A percentile compares a stretch with the other conserved stretches of the same genome.
Conservation (phyloP, 2,888 invertebrate genomes). For the Harpalus rubripes region DNA sequence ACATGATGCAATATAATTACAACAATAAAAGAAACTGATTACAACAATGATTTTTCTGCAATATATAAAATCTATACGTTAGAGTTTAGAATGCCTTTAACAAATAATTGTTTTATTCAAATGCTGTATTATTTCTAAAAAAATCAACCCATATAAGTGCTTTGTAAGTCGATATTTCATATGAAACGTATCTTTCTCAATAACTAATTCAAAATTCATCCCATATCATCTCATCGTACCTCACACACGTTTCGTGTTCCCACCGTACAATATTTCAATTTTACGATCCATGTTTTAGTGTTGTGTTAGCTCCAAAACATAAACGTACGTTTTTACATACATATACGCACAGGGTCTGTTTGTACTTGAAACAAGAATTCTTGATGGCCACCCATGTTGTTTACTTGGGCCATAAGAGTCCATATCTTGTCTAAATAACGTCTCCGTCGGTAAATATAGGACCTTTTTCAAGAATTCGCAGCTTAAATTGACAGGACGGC, state of each 20-base stretch:
- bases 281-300: slow-evolving; percentile 27
- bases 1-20: too few species aligned
- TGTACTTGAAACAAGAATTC: slow-evolving; percentile 43
- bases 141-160: neutral
- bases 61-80: too few species aligned
- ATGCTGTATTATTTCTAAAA: neutral
- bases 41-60: too few species aligned
- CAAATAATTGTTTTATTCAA: too few species aligned
- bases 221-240: neutral
- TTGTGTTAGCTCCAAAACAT: slow-evolving; percentile 10
- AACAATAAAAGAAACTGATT: too few species aligned
- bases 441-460: slow-evolving; percentile 46
- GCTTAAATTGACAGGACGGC: slow-evolving; percentile 41
- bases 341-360: slow-evolving; percentile 38
- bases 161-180: neutral
- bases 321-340: slow-evolving; percentile 26
- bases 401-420: slow-evolving; percentile 60
- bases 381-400: slow-evolving; percentile 60
- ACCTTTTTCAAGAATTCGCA: slow-evolving; percentile 65
- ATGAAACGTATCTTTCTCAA: neutral
- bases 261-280: slow-evolving; percentile 34
- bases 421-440: slow-evolving; percentile 65
- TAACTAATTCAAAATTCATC: neutral
- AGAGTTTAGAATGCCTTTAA: too few species aligned
- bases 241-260: slow-evolving; percentile 19